These are phyloP conservation scores for Stenolophus ochropezus DNA, from an alignment of 2,888 invertebrate species.

Conservation along the genomic window DNA sequence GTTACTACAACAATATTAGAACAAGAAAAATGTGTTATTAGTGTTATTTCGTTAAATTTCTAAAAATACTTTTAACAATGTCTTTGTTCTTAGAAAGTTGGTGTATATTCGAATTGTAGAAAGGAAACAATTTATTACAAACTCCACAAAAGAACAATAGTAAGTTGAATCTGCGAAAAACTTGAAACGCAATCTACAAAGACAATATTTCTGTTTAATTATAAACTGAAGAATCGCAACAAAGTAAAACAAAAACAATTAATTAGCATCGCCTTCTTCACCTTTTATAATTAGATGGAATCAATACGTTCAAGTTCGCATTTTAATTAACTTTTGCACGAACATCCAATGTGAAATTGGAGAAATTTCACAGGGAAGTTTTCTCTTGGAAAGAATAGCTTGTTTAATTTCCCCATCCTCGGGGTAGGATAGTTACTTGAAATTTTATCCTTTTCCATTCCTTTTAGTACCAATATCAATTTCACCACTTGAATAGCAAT, in stretches of 20 bases:
- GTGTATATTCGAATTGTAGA: no score
- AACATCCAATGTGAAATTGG: slow-evolving; percentile 9
- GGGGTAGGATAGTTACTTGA: background rate
- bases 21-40: background rate
- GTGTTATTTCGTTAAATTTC: background rate
- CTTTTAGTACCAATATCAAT: background rate
- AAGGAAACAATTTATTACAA: slow-evolving; percentile 7
- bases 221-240: slow-evolving; percentile 23
- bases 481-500: background rate
- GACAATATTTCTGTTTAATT: slow-evolving; percentile 39
- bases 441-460: background rate
- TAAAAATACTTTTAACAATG: background rate
- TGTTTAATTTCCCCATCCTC: slow-evolving; percentile 10
- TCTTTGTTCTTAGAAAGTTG: background rate
- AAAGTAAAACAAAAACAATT: slow-evolving; percentile 42
- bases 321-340: slow-evolving; percentile 22
- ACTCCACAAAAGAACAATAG: background rate
- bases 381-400: background rate
- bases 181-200: slow-evolving; percentile 5
- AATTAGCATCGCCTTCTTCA: slow-evolving; percentile 19
- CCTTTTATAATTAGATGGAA: slow-evolving; percentile 24
- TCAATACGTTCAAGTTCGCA: slow-evolving; percentile 22
- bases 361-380: background rate
- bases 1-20: slow-evolving; percentile 12
- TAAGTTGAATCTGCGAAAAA: slow-evolving; percentile 9